These are phyloP conservation scores for Pterocles orientalis DNA, from an alignment of 2,113 vertebrate species.

Conservation along the genomic window DNA sequence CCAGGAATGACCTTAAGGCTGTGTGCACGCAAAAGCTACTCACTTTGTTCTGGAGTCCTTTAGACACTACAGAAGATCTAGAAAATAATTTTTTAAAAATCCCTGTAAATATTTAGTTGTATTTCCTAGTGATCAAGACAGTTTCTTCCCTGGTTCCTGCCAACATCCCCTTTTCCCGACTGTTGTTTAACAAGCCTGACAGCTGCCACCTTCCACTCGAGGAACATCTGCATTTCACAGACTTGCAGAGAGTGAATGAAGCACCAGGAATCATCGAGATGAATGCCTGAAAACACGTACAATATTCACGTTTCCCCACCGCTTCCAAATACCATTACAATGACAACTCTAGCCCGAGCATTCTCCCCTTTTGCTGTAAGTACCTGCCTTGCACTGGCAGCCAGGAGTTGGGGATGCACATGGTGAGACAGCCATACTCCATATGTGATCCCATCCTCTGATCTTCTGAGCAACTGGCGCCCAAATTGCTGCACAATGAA, in stretches of 20 bases:
- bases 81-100: background rate
- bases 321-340: background rate
- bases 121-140: background rate
- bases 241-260: accelerated
- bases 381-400: background rate
- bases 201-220: background rate
- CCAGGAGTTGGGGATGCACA: background rate
- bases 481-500: background rate
- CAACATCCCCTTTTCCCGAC: background rate
- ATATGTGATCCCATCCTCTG: background rate
- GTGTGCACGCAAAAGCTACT: background rate
- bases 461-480: background rate
- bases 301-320: background rate
- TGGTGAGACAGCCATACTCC: accelerated
- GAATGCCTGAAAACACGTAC: background rate
- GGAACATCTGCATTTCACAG: background rate
- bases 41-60: background rate
- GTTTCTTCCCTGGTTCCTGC: background rate
- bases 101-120: background rate
- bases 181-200: background rate
- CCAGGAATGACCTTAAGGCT: background rate
- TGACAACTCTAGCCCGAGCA: accelerated
- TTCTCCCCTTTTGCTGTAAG: background rate
- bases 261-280: accelerated
- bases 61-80: background rate